A percentile compares a stretch with the other conserved stretches of the same genome.
phyloP scores from a whole-genome alignment of 2,113 vertebrate species.

The Xiphias gladius region DNA sequence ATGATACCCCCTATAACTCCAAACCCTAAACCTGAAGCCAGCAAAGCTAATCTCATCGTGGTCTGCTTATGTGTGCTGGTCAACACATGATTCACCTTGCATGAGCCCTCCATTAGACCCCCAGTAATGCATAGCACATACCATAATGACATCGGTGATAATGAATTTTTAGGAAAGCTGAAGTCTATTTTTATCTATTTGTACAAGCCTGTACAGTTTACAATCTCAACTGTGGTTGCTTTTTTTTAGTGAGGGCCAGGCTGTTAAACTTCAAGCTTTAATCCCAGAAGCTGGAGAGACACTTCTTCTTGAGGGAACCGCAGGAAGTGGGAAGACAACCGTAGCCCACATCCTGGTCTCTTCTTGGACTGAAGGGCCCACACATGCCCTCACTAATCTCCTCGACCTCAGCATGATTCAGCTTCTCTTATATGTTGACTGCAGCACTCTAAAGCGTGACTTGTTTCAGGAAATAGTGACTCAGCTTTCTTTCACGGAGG shows the following conservation, averaged over 20 bases:
- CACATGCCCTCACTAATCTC: not conserved
- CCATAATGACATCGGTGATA: no score
- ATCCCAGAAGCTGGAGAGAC: slow-evolving; percentile 53
- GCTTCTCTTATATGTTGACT: slow-evolving; percentile 56
- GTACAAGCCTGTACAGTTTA: not conserved
- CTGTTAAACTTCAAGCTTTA: slow-evolving; percentile 40
- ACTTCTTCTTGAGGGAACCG: slow-evolving; percentile 56
- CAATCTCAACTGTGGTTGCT: not conserved
- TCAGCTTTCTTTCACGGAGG: slow-evolving; percentile 37
- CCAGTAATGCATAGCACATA: no score
- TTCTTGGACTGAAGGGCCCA: slow-evolving; percentile 55
- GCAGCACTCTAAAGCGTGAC: slow-evolving; percentile 7
- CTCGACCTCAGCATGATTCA: slow-evolving; percentile 29
- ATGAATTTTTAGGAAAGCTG: not conserved
- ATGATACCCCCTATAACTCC: no score
- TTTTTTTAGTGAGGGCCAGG: slow-evolving; percentile 58
- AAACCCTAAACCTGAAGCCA: not conserved
- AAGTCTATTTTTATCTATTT: not conserved
- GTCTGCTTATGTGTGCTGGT: no score
- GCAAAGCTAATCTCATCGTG: not conserved
- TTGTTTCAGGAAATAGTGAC: slow-evolving; percentile 56
- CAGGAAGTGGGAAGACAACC: slow-evolving; percentile 57
- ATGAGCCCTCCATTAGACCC: no score
- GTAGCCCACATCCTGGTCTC: slow-evolving; percentile 54
- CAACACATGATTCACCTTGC: no score